These are phyloP conservation scores for Agrochola circellaris DNA, from an alignment of 2,888 invertebrate species.

Conservation along the genomic window DNA sequence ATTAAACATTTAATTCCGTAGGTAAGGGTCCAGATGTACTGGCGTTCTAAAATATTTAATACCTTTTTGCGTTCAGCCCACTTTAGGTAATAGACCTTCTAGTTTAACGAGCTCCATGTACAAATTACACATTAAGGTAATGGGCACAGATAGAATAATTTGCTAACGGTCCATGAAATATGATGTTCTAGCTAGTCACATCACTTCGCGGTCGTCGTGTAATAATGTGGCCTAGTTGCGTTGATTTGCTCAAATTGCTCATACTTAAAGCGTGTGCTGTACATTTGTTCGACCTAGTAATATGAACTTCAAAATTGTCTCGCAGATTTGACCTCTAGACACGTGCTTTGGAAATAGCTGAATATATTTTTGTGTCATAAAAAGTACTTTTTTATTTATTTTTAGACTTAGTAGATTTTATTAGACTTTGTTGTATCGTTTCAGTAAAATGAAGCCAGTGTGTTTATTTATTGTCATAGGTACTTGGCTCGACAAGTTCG, in stretches of 20 bases:
- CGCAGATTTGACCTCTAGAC: constrained; percentile 64
- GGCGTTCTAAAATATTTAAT: constrained; percentile 59
- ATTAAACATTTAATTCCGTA: constrained; percentile 36
- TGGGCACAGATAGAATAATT: constrained; percentile 70
- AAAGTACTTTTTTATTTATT: too few relatives aligned
- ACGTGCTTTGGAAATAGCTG: constrained; percentile 37
- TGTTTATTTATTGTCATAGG: constrained; percentile 54
- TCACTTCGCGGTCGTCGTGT: constrained; percentile 63
- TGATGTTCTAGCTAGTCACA: constrained; percentile 66
- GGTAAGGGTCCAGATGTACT: constrained; percentile 35
- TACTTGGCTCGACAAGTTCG: constrained; percentile 52
- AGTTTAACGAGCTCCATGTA: constrained; percentile 49
- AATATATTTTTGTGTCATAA: constrained; percentile 45
- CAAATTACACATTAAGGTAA: constrained; percentile 71
- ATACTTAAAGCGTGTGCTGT: constrained; percentile 72
- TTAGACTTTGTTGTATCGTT: constrained; percentile 33
- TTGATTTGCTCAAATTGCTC: constrained; percentile 87
- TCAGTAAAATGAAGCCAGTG: constrained; percentile 27
- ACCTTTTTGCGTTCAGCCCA: constrained; percentile 54
- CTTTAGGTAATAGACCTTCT: constrained; percentile 51
- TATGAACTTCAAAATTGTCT: constrained; percentile 70
- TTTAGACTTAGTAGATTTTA: too few relatives aligned
- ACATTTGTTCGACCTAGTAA: constrained; percentile 81
- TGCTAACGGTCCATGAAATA: constrained; percentile 72
- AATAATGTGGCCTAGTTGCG: constrained; percentile 84